phyloP scores from a whole-genome alignment of 1,140 invertebrate genomes.

The Ceratitis capitata region DNA sequence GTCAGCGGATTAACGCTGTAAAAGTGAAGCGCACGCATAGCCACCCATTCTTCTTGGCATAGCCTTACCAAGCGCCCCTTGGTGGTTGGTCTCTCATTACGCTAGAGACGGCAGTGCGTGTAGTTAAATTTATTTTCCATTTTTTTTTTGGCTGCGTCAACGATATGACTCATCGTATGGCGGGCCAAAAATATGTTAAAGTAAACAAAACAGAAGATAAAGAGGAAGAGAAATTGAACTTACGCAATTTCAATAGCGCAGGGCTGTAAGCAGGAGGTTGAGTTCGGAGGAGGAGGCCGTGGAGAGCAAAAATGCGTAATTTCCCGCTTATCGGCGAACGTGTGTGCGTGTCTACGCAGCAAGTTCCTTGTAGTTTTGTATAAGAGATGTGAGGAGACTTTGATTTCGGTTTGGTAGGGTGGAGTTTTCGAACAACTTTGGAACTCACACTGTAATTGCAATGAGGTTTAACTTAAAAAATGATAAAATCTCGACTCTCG shows the following conservation, averaged over 20 bases:
- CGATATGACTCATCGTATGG: background rate
- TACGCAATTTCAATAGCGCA: background rate
- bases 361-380: too few relatives aligned
- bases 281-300: background rate
- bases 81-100: background rate
- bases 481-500: too few relatives aligned
- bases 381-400: too few relatives aligned
- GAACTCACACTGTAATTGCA: too few relatives aligned
- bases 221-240: background rate
- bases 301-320: background rate
- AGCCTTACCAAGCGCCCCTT: background rate
- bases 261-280: background rate
- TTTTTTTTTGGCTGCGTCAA: background rate
- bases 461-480: too few relatives aligned
- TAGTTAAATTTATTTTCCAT: background rate
- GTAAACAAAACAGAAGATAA: conserved; percentile 1
- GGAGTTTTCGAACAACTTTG: too few relatives aligned
- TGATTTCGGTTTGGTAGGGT: too few relatives aligned
- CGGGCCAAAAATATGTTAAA: too few relatives aligned
- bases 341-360: too few relatives aligned
- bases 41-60: too few relatives aligned
- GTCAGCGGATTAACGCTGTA: background rate
- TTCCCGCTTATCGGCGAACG: background rate
- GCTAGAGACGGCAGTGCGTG: background rate
- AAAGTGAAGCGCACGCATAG: background rate